A percentile compares a stretch with the other conserved stretches of the same genome.
Evolutionary conservation across 2,113 vertebrate genomes (phyloP).

Genomic region (Psammodynastes pulverulentus): DNA sequence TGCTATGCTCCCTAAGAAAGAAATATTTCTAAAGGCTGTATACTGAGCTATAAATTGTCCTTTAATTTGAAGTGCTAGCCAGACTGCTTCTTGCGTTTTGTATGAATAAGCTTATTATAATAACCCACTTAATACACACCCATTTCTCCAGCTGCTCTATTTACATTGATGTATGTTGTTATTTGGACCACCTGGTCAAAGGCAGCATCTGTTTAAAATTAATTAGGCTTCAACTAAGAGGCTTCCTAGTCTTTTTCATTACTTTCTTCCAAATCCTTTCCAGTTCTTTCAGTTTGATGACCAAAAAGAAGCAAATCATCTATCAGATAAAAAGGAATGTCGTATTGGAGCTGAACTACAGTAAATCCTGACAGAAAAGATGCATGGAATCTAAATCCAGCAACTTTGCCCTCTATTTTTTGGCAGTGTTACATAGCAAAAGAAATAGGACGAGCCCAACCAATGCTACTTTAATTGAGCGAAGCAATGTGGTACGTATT

Average conservation of each 20-base stretch:
- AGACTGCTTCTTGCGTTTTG: neutral
- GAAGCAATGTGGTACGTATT: neutral
- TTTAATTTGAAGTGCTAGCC: rapidly evolving
- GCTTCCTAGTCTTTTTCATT: neutral
- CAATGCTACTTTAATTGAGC: neutral
- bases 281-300: rapidly evolving
- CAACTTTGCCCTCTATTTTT: neutral
- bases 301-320: neutral
- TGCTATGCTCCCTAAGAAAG: neutral
- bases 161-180: neutral
- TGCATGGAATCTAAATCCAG: neutral
- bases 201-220: slow-evolving; percentile 26
- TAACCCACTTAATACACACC: neutral
- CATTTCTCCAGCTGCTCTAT: neutral
- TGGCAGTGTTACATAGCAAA: neutral
- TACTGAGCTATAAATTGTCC: neutral
- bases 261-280: neutral
- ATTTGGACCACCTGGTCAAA: neutral
- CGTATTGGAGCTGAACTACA: neutral
- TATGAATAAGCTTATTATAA: neutral
- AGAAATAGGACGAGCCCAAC: neutral
- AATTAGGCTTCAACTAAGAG: neutral
- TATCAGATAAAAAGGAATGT: neutral
- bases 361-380: slow-evolving; percentile 12
- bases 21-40: rapidly evolving